These are phyloP conservation scores for Eubasilissa splendida DNA, from an alignment of 2,888 invertebrate species.

Conservation along the genomic window DNA sequence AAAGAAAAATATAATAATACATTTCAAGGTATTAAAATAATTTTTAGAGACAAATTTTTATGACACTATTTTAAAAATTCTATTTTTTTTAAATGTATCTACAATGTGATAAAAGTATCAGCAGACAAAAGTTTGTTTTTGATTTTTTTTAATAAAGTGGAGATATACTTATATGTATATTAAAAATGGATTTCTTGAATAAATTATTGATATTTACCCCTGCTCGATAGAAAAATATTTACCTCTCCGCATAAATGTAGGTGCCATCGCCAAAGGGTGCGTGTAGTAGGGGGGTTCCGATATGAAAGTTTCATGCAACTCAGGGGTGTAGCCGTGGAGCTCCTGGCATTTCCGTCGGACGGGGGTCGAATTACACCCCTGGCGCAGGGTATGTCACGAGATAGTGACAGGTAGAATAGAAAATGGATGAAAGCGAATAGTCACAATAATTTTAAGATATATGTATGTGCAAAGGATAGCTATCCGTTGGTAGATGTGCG, in stretches of 20 bases:
- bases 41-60: too few species aligned
- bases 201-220: conserved; percentile 19
- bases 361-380: neutral
- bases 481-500: too few species aligned
- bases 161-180: neutral
- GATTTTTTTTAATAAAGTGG: neutral
- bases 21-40: too few species aligned
- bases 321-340: conserved; percentile 3
- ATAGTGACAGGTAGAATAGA: neutral
- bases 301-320: conserved; percentile 54
- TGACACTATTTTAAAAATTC: too few species aligned
- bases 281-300: conserved; percentile 11
- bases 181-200: conserved; percentile 17
- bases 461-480: too few species aligned
- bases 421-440: neutral
- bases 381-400: conserved; percentile 19
- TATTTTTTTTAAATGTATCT: neutral
- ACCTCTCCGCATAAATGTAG: conserved; percentile 26
- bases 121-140: neutral
- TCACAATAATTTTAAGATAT: neutral
- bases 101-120: neutral
- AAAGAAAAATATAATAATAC: too few species aligned
- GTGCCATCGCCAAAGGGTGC: conserved; percentile 5
- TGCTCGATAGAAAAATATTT: conserved; percentile 1
- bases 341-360: neutral